Base-by-base conservation (phyloP, 2,113 vertebrate species). In the Eurystomus gularis region DNA sequence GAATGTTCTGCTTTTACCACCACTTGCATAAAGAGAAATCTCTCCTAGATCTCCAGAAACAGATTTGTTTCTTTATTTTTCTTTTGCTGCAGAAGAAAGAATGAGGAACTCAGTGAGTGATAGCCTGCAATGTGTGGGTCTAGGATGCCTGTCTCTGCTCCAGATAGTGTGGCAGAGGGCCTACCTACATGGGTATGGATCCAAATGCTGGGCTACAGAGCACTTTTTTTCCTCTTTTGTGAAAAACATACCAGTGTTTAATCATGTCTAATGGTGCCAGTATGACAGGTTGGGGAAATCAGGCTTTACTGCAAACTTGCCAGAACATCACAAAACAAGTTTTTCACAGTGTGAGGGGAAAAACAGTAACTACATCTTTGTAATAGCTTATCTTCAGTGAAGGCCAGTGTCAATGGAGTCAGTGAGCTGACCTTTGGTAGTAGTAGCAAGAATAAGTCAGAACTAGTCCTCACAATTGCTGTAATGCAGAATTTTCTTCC, bases 131-230 rank as follows among this genome's bases (percentile, higher is more conserved):
- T 6, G 12, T 57, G 9, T 13, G 21, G 12, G 6, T 58, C 35
- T 61, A 62, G 90, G 11, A 61, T 70, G 10, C 5, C 44, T 51
- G 4, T 71, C 14, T 44, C 64, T 58, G 10, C 18, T 90, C 48
- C 44, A 82, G 49, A 62, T 2, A 82, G 5, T 7, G 9, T 49
- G 61, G 31, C 51, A 93, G 17, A 82, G 51, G 24, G 29, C 19
- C 24, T 68, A 1, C 13, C 17, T 51, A 10, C 7, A 46, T 10
- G 57, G 7, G 5, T 20, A 17, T 1, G 0, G 48, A 76, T 55
- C 10, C 29, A 76, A 72, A 60, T 52, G 9, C 7, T 72, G 33
- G 14, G 24, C 17, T 71, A 42, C 1, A 3, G 4, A 76, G 35
- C 6, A 9, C 13, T n/a, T 44, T 23, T 75, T 71, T 37, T 40